phyloP scores from a whole-genome alignment of 53 echinoderm and acorn worm species.

The Hippasteria phrygiana region DNA sequence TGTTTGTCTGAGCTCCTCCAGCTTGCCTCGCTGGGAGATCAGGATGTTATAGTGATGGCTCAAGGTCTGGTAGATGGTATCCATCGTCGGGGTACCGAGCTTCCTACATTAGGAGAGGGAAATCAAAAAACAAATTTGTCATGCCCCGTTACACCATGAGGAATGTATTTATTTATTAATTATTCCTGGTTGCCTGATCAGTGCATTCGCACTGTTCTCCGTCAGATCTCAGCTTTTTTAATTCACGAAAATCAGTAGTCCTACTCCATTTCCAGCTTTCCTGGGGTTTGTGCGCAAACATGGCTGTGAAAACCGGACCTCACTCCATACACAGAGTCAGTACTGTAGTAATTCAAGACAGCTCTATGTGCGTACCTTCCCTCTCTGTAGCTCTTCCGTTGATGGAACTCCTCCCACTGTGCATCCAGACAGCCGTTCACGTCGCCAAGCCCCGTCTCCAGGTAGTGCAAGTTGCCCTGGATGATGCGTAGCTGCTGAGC shows the following conservation, averaged over 20 bases:
- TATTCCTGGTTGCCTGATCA: no score
- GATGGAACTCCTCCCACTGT: conserved; percentile 91
- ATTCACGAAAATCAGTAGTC: no score
- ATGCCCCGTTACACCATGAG: no score
- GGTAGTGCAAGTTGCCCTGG: conserved; percentile 75
- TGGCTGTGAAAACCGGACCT: no score
- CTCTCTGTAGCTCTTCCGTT: conserved; percentile 59
- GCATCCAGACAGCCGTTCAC: conserved; percentile 86
- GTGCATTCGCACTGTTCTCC: no score
- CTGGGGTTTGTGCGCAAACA: no score
- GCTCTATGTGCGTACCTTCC: conserved; percentile 31
- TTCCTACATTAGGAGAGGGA: conserved; percentile 55
- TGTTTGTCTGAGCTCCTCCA: conserved; percentile 77
- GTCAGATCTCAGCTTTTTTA: no score
- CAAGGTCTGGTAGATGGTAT: conserved; percentile 90
- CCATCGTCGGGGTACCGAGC: conserved; percentile 89
- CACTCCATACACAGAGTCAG: no score
- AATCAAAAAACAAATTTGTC: neutral
- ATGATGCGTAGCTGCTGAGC: conserved; percentile 80
- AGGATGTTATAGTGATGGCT: conserved; percentile 91
- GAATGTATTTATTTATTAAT: no score
- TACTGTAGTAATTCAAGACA: no score
- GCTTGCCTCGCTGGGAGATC: conserved; percentile 72
- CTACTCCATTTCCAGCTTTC: no score
- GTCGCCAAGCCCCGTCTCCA: conserved; percentile 80